phyloP scores from a whole-genome alignment of 2,888 invertebrate genomes.

The Philereme transversata region DNA sequence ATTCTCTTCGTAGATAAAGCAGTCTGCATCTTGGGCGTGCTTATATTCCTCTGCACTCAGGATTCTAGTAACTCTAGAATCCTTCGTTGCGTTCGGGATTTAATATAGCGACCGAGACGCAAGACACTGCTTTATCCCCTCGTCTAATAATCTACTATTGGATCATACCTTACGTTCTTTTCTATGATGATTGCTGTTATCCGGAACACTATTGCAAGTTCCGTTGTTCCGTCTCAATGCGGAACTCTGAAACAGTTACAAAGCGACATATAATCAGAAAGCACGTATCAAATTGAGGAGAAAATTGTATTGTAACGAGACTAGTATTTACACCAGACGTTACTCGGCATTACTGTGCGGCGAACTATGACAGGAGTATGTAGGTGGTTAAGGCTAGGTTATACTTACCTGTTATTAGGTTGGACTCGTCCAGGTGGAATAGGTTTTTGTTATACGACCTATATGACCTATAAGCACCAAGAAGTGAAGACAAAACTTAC shows the following conservation, averaged over 20 bases:
- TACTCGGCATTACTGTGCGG: conserved; percentile 60
- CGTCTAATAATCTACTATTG: too few relatives aligned
- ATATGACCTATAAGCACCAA: too few relatives aligned
- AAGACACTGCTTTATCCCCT: too few relatives aligned
- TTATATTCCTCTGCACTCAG: too few relatives aligned
- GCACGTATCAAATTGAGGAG: conserved; percentile 71
- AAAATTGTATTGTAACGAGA: conserved; percentile 63
- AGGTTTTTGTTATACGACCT: conserved; percentile 7
- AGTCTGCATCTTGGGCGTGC: too few relatives aligned
- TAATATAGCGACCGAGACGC: not conserved
- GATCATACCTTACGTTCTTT: not conserved
- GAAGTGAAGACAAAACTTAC: not conserved
- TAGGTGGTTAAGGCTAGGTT: conserved; percentile 1
- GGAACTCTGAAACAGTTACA: conserved; percentile 43
- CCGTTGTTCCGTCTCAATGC: conserved; percentile 37
- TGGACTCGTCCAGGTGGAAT: conserved; percentile 6
- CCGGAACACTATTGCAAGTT: conserved; percentile 17
- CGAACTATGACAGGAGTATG: conserved; percentile 53
- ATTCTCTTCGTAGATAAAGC: too few relatives aligned
- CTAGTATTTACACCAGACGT: conserved; percentile 45
- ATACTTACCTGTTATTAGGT: conserved; percentile 9
- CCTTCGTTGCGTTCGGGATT: not conserved
- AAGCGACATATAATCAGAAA: conserved; percentile 52
- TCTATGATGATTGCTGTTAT: conserved; percentile 1
- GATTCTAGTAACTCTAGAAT: too few relatives aligned